Evolutionary conservation across 1,140 invertebrate genomes (phyloP).

Genomic region (Chlorops oryzae): DNA sequence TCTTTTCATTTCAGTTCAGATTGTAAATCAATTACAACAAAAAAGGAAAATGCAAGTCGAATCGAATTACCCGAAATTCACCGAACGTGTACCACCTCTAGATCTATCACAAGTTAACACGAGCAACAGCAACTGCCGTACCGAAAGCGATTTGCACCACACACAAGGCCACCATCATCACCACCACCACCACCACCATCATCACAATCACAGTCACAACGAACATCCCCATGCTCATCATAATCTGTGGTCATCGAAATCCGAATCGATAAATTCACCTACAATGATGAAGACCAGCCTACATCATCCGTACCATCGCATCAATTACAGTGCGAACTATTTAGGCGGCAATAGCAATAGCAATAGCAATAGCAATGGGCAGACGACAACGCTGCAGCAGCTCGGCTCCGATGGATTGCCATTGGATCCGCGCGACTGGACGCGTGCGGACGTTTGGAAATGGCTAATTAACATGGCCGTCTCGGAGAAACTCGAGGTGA

Average conservation of each 20-base stretch:
- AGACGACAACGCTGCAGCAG: slow-evolving; percentile 28
- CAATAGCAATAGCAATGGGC: slow-evolving; percentile 20
- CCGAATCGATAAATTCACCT: background rate
- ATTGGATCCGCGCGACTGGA: slow-evolving; percentile 65
- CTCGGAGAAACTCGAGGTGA: slow-evolving; percentile 53
- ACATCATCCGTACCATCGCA: background rate
- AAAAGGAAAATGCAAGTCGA: slow-evolving; percentile 37
- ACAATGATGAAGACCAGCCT: background rate
- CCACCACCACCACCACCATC: slow-evolving; percentile 11
- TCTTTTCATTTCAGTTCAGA: slow-evolving; percentile 6
- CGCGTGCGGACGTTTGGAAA: slow-evolving; percentile 57
- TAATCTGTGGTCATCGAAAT: too few species aligned
- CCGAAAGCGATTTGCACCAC: slow-evolving; percentile 18
- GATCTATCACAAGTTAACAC: slow-evolving; percentile 36
- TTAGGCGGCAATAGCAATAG: slow-evolving; percentile 22
- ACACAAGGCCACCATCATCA: slow-evolving; percentile 11
- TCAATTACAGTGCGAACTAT: slow-evolving; percentile 25
- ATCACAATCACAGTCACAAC: slow-evolving; percentile 3
- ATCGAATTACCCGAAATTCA: slow-evolving; percentile 40
- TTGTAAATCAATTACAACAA: slow-evolving; percentile 1
- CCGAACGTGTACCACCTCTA: slow-evolving; percentile 42
- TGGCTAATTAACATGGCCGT: slow-evolving; percentile 58
- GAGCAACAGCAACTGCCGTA: slow-evolving; percentile 18
- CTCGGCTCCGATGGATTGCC: slow-evolving; percentile 43
- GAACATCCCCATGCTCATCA: too few species aligned